Base-by-base conservation (phyloP, 2,888 invertebrate genomes). In the Creontiades dilutus region DNA sequence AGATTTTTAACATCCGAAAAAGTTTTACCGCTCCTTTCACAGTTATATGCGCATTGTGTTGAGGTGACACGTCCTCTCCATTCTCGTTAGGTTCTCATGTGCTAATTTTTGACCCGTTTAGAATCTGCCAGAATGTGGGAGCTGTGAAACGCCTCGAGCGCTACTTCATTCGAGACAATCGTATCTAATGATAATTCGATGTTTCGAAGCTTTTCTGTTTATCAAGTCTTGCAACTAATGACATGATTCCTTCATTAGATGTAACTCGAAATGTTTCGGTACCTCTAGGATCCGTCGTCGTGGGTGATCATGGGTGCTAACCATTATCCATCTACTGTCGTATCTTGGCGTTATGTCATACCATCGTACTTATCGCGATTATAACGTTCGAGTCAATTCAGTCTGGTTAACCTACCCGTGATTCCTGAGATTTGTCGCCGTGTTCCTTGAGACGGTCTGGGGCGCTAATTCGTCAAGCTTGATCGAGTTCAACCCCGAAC, bases 401-500 rank as follows among this genome's bases (percentile, higher is more conserved):
- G 12, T 68, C 68, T 68, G 27, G 12, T 23, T 68, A 37, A 23
- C 68, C 23, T 68, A 68, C 68, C 68, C 68, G 13, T 68, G 68
- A 68, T 19, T 68, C 68, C 68, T 68, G 68, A 27, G n/a, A 68
- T 68, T 68, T 68, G 68, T 12, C 23, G 68, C 68, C 23, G 19
- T 27, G 23, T 23, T 68, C 68, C 13, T 68, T 23, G 23, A n/a
- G n/a, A 13, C 19, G 23, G 27, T 61, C 61, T 19, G 23, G 68
- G 23, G 19, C 23, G n/a, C 19, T 16, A n/a, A 68, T 19, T 68
- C 68, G 23, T 23, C 68, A 68, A 11, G 68, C 68, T 68, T 27
- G 11, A 68, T 68, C 23, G 68, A 19, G 68, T 23, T 23, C 27
- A 68, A 68, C 68, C 68, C 23, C 68, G 68, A 68, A 68, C 5